phyloP scores from a whole-genome alignment of 2,888 invertebrate genomes.

The Heterodera filipjevi region DNA sequence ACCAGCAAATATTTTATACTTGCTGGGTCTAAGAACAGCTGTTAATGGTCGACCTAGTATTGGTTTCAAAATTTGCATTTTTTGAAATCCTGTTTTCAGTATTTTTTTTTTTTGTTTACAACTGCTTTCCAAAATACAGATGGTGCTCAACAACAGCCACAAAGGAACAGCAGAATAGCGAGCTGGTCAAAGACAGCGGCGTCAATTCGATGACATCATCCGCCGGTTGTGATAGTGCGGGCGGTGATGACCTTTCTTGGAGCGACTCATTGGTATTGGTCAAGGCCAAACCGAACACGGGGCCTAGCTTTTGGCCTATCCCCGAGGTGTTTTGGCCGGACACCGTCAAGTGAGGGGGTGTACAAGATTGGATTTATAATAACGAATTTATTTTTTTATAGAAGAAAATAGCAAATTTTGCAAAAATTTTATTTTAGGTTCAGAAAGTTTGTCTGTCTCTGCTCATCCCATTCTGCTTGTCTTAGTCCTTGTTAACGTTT shows the following conservation, averaged over 20 bases:
- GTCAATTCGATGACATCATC: too few species aligned
- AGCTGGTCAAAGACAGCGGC: slow-evolving; percentile 74
- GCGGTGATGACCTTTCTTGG: slow-evolving; percentile 72
- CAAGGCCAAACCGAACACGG: slow-evolving; percentile 34
- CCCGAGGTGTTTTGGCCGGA: slow-evolving; percentile 98
- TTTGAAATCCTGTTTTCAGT: too few species aligned
- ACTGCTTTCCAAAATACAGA: neutral
- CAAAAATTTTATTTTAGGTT: slow-evolving; percentile 41
- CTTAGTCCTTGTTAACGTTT: too few species aligned
- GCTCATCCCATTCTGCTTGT: too few species aligned
- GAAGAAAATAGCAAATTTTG: too few species aligned
- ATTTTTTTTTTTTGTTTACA: too few species aligned
- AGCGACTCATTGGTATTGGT: slow-evolving; percentile 38
- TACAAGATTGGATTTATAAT: too few species aligned
- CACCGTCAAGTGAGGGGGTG: slow-evolving; percentile 40
- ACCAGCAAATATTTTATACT: too few species aligned
- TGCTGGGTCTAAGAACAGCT: too few species aligned
- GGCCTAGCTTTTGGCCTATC: slow-evolving; percentile 80
- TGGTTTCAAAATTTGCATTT: neutral
- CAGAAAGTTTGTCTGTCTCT: too few species aligned
- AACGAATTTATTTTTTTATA: slow-evolving; percentile 7
- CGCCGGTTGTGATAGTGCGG: slow-evolving; percentile 95
- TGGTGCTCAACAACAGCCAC: slow-evolving; percentile 10
- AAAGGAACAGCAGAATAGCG: slow-evolving; percentile 17
- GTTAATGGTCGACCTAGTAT: neutral